These are phyloP conservation scores for Scaptomyza pallida DNA, from an alignment of 1,140 invertebrate genomes.

Conservation along the genomic window DNA sequence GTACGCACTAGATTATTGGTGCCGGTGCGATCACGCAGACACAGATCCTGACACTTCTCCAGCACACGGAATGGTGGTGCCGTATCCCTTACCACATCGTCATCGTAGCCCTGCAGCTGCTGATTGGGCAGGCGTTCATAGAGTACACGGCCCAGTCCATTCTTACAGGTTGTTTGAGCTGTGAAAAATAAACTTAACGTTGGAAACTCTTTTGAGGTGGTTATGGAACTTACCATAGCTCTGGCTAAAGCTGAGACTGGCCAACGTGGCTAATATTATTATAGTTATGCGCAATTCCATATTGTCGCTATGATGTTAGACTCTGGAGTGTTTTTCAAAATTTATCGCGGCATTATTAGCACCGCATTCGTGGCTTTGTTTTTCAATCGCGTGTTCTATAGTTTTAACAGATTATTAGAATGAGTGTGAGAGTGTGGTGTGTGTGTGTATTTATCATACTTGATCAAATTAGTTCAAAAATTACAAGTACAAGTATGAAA, in stretches of 20 bases:
- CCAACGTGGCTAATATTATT: slow-evolving; percentile 31
- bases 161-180: slow-evolving; percentile 94
- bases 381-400: slow-evolving; percentile 48
- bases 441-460: slow-evolving; percentile 30
- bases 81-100: slow-evolving; percentile 93
- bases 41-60: slow-evolving; percentile 94
- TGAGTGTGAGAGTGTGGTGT: slow-evolving; percentile 4
- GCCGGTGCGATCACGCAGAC: slow-evolving; percentile 91
- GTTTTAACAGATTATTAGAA: slow-evolving; percentile 14
- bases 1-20: slow-evolving; percentile 91
- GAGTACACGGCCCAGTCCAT: slow-evolving; percentile 92
- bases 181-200: neutral
- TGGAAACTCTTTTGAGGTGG: neutral
- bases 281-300: slow-evolving; percentile 49
- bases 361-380: slow-evolving; percentile 31
- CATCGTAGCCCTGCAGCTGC: slow-evolving; percentile 93
- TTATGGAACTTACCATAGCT: slow-evolving; percentile 51
- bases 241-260: slow-evolving; percentile 44
- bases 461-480: slow-evolving; percentile 69
- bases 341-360: slow-evolving; percentile 57
- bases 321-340: neutral
- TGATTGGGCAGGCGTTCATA: slow-evolving; percentile 95
- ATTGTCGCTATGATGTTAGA: slow-evolving; percentile 21
- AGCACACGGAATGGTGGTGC: slow-evolving; percentile 93
- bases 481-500: slow-evolving; percentile 36